Percentiles rank a stretch among this genome's conserved stretches.
Evolutionary conservation across 1,140 invertebrate species (phyloP).

Genomic region (Hermetia illucens): DNA sequence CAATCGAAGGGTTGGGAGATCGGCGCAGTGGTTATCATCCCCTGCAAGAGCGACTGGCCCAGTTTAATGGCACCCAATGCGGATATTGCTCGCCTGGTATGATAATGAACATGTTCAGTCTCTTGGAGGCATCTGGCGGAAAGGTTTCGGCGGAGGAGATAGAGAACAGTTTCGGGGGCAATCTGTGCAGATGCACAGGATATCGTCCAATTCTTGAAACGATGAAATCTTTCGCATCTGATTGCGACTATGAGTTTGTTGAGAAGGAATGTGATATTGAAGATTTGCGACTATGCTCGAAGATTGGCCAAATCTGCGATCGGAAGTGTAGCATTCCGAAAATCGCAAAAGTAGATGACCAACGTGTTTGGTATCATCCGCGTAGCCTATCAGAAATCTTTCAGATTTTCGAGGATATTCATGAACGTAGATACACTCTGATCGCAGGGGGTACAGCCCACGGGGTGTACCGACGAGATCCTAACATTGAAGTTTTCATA

Average conservation of each 20-base stretch:
- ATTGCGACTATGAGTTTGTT: slow-evolving; percentile 38
- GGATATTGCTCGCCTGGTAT: slow-evolving; percentile 73
- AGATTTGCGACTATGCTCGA: slow-evolving; percentile 20
- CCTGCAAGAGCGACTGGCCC: slow-evolving; percentile 49
- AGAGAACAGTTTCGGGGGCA: slow-evolving; percentile 64
- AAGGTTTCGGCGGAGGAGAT: slow-evolving; percentile 49
- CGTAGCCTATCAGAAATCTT: slow-evolving; percentile 38
- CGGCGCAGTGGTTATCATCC: slow-evolving; percentile 51
- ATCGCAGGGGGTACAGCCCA: slow-evolving; percentile 39
- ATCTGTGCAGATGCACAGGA: slow-evolving; percentile 77
- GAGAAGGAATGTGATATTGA: slow-evolving; percentile 24
- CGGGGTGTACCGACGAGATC: slow-evolving; percentile 42
- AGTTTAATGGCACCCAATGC: slow-evolving; percentile 63
- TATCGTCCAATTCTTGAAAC: slow-evolving; percentile 73
- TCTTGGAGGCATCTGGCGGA: slow-evolving; percentile 31
- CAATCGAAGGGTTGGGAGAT: slow-evolving; percentile 63
- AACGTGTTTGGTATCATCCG: too few species aligned
- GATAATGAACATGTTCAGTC: slow-evolving; percentile 73
- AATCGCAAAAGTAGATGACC: too few species aligned
- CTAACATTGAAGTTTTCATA: slow-evolving; percentile 43
- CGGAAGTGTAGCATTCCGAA: too few species aligned
- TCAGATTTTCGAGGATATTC: slow-evolving; percentile 37
- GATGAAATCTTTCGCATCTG: slow-evolving; percentile 58
- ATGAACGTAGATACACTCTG: slow-evolving; percentile 39
- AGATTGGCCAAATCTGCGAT: slow-evolving; percentile 12